Evolutionary conservation across 2,113 vertebrate genomes (phyloP), one percentile per base, ranked within the genome.

Genomic region (Rhea pennata): DNA sequence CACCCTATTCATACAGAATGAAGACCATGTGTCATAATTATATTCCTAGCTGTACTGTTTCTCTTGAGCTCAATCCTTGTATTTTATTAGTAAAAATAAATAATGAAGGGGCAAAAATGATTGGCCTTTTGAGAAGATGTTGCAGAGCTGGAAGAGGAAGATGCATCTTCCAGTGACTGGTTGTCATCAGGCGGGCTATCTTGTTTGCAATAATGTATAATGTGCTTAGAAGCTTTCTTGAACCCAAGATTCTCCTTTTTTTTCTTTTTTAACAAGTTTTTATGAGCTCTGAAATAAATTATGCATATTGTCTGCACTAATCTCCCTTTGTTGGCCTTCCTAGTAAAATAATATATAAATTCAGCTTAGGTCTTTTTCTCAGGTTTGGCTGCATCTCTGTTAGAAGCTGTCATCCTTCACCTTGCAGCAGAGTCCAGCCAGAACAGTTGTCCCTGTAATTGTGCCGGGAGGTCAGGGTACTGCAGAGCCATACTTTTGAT

Each of bases 71-170:
- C 15, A 8, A 15, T 88, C 14, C 29, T 90, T 70, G 12, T 73
- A 19, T 77, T 90, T 91, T 64, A 39, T 76, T 42, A 42, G 62
- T 61, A 58, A 75, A 82, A 91, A 58, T 56, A n/a, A 84, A 44
- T 9, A 54, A 50, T 14, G 22, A 54, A n/a, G 3, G 17, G 9
- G 31, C 7, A 26, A 40, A 88, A 72, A 53, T 10, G 58, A 36
- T 26, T 78, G 4, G 4, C 10, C 23, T 88, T 87, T 59, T 80
- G 14, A 27, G n/a, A 84, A 54, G 23, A 1, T 77, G 13, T 40
- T 77, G 2, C 19, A 36, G 76, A 17, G 10, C 39, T 7, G 59
- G 48, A 44, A 56, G 36, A 50, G 5, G 15, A 73, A 78, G 53
- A 10, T 44, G 4, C 23, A 19, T 80, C 21, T 86, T 86, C 33